These are phyloP conservation scores for Psammodynastes pulverulentus DNA, from an alignment of 2,113 vertebrate species.

Conservation along the genomic window DNA sequence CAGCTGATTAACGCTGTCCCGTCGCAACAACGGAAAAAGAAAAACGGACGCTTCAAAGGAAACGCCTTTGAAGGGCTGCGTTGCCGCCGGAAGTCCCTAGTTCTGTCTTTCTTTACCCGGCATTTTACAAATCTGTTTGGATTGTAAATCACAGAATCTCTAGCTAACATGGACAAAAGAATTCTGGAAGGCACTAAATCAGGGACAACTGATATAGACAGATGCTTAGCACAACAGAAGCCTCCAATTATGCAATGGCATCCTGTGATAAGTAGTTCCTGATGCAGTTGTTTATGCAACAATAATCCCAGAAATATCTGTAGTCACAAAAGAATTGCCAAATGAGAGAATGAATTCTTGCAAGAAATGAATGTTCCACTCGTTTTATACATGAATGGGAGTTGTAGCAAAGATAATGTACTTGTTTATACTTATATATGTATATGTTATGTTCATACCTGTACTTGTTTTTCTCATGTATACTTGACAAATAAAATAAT, in stretches of 20 bases:
- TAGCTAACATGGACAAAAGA: not conserved
- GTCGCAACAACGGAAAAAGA: no score
- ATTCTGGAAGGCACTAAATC: not conserved
- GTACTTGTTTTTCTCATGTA: no score
- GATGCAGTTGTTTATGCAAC: not conserved
- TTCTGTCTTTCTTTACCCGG: not conserved
- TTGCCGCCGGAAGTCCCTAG: no score
- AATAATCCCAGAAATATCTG: not conserved
- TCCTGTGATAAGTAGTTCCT: not conserved
- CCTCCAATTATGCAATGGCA: not conserved
- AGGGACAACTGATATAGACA: not conserved
- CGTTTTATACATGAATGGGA: not conserved
- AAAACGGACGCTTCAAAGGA: no score
- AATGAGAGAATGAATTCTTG: not conserved
- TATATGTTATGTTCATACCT: no score
- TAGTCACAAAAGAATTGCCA: not conserved
- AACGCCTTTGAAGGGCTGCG: no score
- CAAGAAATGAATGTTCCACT: not conserved
- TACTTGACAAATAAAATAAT: no score
- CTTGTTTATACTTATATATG: no score
- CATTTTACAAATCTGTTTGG: not conserved
- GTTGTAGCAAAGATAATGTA: not conserved
- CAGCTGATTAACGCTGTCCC: no score
- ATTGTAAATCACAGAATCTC: not conserved
- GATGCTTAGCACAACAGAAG: not conserved